Conservation (phyloP, 2,888 invertebrate genomes). For the Sycophila texana region DNA sequence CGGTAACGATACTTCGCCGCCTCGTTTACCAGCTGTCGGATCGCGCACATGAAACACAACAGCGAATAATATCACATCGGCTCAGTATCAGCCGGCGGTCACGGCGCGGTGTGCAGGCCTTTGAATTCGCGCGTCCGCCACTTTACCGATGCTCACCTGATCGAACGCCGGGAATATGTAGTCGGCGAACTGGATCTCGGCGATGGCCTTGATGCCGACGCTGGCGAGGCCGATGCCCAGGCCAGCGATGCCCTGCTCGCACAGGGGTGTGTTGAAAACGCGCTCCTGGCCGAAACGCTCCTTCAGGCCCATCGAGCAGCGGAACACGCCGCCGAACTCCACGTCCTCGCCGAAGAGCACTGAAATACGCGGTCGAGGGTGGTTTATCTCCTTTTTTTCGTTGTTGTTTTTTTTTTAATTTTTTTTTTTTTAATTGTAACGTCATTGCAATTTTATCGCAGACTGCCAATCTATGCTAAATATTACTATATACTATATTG, state of each 20-base stretch:
- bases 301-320: constrained; percentile 94
- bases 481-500: too few species aligned
- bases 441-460: not conserved
- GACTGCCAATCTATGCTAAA: too few species aligned
- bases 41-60: constrained; percentile 29
- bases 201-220: constrained; percentile 94
- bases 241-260: constrained; percentile 97
- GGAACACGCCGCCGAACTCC: constrained; percentile 98
- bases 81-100: not conserved
- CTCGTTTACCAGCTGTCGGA: constrained; percentile 85
- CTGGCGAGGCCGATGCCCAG: constrained; percentile 96
- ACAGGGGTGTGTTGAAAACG: constrained; percentile 97
- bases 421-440: not conserved
- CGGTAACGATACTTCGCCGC: constrained; percentile 97
- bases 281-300: constrained; percentile 94
- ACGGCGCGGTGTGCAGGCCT: too few species aligned
- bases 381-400: too few species aligned
- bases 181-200: constrained; percentile 99
- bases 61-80: not conserved
- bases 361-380: not conserved
- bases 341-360: constrained; percentile 98
- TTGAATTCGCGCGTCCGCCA: not conserved
- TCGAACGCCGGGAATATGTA: constrained; percentile 99
- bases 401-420: too few species aligned
- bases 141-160: constrained; percentile 80